Evolutionary conservation across 2,797 vertebrate genomes (phyloP), one percentile per base, ranked within the genome.

Genomic region (Poeciliopsis gracilis): DNA sequence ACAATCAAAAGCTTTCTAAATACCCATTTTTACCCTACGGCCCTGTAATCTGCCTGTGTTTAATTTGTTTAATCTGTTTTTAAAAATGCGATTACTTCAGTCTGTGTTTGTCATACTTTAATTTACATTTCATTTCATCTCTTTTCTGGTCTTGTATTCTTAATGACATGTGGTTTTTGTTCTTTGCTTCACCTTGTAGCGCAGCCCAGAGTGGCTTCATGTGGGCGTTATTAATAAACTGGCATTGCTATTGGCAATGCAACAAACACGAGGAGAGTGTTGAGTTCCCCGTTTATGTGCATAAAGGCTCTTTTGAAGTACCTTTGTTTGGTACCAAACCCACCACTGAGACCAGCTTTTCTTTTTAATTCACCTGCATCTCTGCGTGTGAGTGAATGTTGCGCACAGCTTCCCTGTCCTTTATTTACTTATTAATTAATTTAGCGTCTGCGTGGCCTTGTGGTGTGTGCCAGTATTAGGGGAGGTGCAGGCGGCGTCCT

Each of bases 371-470:
- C 66, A 43, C 20, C 38, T 25, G 10, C 23, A 43, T 69, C 66
- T 43, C 38, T 69, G 23, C 25, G 20, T 67, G 20, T 3, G 23
- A 69, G 4, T 43, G 38, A 43, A 69, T 69, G 23, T 69, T 69
- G 10, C 36, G 12, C 25, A 51, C 45, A 30, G 53, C 66, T 33
- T 46, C 41, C 25, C 59, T 69, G 46, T 23, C 69, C 49, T 83
- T 76, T 77, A 82, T 84, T 66, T 81, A 72, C 80, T 88, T 28
- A 51, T 73, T 70, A 51, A 61, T 72, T 67, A 53, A 33, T 25
- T 71, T 49, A 30, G 59, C n/a, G 80, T 77, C 51, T 59, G 45
- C 61, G 41, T 77, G 46, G 43, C 41, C 36, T 11, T n/a, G 66
- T 5, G 9, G 12, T 18, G 66, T 85, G 73, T 81, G 36, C 76